Conservation (phyloP, 2,888 invertebrate species). For the Deroplatys truncata region DNA sequence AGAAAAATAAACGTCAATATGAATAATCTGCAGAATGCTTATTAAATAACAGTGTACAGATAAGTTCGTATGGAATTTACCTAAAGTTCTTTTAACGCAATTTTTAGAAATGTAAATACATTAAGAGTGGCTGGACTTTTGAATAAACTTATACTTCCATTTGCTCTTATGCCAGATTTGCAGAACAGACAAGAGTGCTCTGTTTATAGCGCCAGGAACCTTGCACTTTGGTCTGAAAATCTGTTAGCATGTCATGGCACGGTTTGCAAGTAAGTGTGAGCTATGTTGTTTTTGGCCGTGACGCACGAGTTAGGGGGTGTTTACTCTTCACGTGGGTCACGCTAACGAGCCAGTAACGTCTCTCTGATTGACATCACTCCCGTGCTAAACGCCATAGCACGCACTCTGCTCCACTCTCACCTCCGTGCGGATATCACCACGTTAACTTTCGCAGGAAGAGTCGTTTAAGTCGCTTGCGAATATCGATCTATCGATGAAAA, state of each 20-base stretch:
- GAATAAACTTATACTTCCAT: not conserved
- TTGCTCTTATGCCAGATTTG: not conserved
- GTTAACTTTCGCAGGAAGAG: not conserved
- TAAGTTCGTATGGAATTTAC: no score
- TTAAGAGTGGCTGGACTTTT: not conserved
- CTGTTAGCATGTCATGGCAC: not conserved
- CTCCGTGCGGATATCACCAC: not conserved
- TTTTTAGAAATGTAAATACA: not conserved
- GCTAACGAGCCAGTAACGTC: constrained; percentile 22
- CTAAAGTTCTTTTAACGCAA: no score
- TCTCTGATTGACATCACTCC: constrained; percentile 4
- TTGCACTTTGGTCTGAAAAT: not conserved
- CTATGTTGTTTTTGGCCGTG: not conserved
- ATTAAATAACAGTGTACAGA: no score
- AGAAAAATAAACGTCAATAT: no score
- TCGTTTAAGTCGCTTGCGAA: not conserved
- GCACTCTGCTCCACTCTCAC: not conserved
- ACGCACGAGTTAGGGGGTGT: not conserved
- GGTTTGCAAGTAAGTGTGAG: not conserved
- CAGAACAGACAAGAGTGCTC: not conserved
- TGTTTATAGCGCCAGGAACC: not conserved
- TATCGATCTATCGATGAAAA: not conserved
- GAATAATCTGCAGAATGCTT: no score
- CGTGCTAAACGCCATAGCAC: not conserved
- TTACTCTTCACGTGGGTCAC: not conserved